Base-by-base conservation (phyloP, 2,113 vertebrate genomes). In the Turnix velox region DNA sequence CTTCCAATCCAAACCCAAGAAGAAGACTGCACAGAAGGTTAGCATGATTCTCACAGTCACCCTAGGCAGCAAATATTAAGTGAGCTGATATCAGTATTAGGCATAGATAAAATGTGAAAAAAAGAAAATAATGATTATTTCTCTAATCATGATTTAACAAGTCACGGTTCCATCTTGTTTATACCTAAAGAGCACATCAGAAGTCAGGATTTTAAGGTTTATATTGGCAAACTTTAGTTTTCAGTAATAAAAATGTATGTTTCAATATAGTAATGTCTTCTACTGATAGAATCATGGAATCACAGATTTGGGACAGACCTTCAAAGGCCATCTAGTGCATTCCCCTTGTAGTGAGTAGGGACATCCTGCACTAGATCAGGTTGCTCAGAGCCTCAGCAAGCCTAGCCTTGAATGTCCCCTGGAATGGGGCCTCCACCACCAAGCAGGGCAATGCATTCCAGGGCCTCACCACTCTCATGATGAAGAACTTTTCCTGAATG, bases 1-100 rank as follows among this genome's bases (percentile, higher is more conserved):
- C 99, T 93, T 99, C 98, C 91, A 99, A 87, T 18, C 99, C 99
- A 75, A 99, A 99, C 12, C 99, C 99, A 76, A 99, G 98, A 76
- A 99, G 97, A 77, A 99, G 98, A 95, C 99, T 99, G 96, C 99
- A 99, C 30, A 99, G 97, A 66, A 99, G 98, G 57, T 98, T 99
- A 75, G 99, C 98, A 27, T 99, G 99, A 93, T 99, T 99, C 96
- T 99, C 99, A 96, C 99, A 99, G 94, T 99, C 99, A n/a, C 99
- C 99, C 99, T 99, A 86, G 23, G 61, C 27, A 95, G 49, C 8
- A 39, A 93, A 78, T 19, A 91, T 51, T 45, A 42, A 42, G 52
- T 28, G 49, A 68, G 43, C 1, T 62, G 14, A 8, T 63, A 79
- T 59, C n/a, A 82, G 30, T 43, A 83, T 43, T 19, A 75, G 31